phyloP scores from a whole-genome alignment of 2,888 invertebrate genomes.

The Desoria tigrina region DNA sequence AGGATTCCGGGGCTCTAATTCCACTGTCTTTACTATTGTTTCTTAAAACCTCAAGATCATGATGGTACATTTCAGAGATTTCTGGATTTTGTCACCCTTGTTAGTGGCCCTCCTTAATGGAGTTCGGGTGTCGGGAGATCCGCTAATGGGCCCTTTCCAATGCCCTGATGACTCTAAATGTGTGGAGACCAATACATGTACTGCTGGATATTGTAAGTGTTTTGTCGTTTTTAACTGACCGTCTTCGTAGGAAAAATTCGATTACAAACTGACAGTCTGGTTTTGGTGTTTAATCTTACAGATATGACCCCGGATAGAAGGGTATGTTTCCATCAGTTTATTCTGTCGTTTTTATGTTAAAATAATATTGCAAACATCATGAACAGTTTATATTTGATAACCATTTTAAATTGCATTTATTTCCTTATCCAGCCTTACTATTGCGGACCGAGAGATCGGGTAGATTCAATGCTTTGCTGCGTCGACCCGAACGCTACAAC shows the following conservation, averaged over 20 bases:
- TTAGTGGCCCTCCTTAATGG: no score
- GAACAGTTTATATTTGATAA: no score
- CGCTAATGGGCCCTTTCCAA: constrained; percentile 14
- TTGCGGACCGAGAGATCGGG: constrained; percentile 34
- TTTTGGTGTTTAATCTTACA: no score
- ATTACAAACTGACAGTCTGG: no score
- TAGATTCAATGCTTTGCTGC: constrained; percentile 36
- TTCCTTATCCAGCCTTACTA: constrained; percentile 29
- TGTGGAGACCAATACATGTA: constrained; percentile 18
- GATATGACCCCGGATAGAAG: constrained; percentile 23
- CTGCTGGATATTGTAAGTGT: constrained; percentile 26
- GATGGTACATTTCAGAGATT: no score
- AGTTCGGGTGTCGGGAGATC: no score
- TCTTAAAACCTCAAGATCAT: no score
- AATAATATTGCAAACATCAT: no score
- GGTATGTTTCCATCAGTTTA: constrained; percentile 11
- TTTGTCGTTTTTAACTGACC: neutral
- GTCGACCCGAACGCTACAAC: constrained; percentile 4
- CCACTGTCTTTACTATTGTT: no score
- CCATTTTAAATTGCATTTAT: neutral
- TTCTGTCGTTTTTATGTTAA: no score
- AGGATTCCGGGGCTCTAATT: no score
- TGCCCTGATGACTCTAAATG: constrained; percentile 27
- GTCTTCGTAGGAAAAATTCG: neutral
- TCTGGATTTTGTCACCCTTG: no score